phyloP scores from a whole-genome alignment of 2,888 invertebrate species.

The Amblyjoppa fuscipennis region DNA sequence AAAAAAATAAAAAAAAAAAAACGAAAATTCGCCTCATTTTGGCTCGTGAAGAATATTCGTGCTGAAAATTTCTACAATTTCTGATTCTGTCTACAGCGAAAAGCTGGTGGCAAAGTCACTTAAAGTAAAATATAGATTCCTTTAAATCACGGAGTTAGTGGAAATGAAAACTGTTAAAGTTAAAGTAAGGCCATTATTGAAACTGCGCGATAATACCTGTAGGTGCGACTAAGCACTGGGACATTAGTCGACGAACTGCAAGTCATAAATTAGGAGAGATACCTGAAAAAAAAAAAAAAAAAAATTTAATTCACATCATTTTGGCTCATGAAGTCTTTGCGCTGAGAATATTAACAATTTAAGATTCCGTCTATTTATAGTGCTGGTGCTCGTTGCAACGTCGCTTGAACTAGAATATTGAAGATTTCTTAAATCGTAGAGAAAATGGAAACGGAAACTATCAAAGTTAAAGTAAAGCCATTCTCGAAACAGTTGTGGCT shows the following conservation, averaged over 20 bases:
- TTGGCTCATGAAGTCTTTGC: no score
- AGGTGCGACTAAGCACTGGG: not conserved
- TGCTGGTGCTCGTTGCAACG: not conserved
- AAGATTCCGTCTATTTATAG: not conserved
- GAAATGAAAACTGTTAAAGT: no score
- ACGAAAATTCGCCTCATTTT: not conserved
- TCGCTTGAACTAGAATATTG: not conserved
- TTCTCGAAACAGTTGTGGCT: not conserved
- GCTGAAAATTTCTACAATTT: not conserved
- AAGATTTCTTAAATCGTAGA: not conserved
- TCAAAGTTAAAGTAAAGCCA: not conserved
- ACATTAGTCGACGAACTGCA: constrained; percentile 11
- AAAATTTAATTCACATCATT: not conserved
- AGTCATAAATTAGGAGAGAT: not conserved
- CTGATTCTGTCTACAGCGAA: no score
- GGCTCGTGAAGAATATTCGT: not conserved
- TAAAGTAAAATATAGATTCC: no score
- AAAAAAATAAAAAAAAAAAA: not conserved
- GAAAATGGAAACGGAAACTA: not conserved
- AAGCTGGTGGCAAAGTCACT: no score
- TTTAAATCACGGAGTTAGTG: no score
- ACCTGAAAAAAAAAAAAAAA: not conserved
- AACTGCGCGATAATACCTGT: not conserved
- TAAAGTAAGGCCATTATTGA: not conserved
- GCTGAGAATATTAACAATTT: no score